phyloP scores from a whole-genome alignment of 1,140 invertebrate species.

The Saxidomus purpurata region DNA sequence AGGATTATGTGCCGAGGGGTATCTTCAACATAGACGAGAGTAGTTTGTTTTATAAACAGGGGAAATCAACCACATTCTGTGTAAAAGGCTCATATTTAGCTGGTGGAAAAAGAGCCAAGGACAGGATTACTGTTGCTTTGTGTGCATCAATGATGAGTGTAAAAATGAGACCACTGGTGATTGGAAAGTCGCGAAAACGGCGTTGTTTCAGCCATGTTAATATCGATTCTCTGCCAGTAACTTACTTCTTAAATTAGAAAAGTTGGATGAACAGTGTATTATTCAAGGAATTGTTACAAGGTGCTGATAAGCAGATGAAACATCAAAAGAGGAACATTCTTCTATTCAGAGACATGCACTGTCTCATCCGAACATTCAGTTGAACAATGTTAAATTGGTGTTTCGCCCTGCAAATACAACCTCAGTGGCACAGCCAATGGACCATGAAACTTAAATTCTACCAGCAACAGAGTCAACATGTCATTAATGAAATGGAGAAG shows the following conservation, averaged over 20 bases:
- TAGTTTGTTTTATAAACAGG: neutral
- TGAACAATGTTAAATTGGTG: neutral
- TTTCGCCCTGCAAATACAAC: constrained; percentile 6
- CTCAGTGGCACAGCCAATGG: neutral
- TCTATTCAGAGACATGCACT: neutral
- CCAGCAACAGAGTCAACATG: neutral
- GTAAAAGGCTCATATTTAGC: neutral
- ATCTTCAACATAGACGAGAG: constrained; percentile 8
- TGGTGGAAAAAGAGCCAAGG: constrained; percentile 19
- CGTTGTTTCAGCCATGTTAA: neutral
- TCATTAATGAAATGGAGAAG: neutral
- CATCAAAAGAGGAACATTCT: neutral
- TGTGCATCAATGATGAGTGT: neutral
- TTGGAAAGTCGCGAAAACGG: constrained; percentile 2
- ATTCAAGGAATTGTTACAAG: no score
- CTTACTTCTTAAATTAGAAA: neutral
- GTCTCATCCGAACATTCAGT: no score
- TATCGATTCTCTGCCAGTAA: constrained; percentile 3
- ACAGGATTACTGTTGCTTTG: constrained; percentile 6
- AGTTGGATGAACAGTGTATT: constrained; percentile 10
- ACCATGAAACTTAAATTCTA: neutral
- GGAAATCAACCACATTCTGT: neutral
- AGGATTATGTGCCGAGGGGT: neutral
- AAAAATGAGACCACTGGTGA: constrained; percentile 8
- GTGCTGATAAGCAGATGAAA: neutral